Evolutionary conservation across 2,797 vertebrate species (phyloP).

Genomic region (Pempheris klunzingeri): DNA sequence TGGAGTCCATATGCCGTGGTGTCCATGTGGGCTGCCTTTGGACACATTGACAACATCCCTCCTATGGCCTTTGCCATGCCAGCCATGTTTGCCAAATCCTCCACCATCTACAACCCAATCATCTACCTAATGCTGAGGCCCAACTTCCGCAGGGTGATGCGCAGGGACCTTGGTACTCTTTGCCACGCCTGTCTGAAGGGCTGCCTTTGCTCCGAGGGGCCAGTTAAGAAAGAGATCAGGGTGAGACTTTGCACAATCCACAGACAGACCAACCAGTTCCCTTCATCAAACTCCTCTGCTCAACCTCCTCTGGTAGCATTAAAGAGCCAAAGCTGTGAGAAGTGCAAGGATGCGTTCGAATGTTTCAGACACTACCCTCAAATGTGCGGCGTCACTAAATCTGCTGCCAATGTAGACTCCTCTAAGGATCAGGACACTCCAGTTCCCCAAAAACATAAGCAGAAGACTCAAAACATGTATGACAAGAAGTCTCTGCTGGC

Average conservation of each 20-base stretch:
- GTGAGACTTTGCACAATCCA: slow-evolving; percentile 52
- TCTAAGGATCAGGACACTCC: slow-evolving; percentile 28
- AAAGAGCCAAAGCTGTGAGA: slow-evolving; percentile 54
- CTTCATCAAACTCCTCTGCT: slow-evolving; percentile 54
- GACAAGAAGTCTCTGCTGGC: slow-evolving; percentile 54
- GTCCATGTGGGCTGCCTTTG: slow-evolving; percentile 88
- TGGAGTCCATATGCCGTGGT: slow-evolving; percentile 88
- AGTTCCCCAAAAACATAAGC: slow-evolving; percentile 26
- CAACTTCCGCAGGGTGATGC: slow-evolving; percentile 77
- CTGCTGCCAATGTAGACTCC: slow-evolving; percentile 3
- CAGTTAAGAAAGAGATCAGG: slow-evolving; percentile 44
- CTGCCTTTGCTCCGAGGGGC: slow-evolving; percentile 57
- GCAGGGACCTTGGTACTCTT: slow-evolving; percentile 69
- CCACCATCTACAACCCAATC: slow-evolving; percentile 87
- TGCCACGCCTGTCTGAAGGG: slow-evolving; percentile 62
- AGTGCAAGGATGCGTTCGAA: slow-evolving; percentile 62
- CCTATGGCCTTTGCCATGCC: slow-evolving; percentile 86
- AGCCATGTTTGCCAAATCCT: slow-evolving; percentile 88
- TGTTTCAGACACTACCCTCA: slow-evolving; percentile 74
- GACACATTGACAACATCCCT: slow-evolving; percentile 82
- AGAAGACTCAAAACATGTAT: slow-evolving; percentile 10
- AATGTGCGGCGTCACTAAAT: slow-evolving; percentile 39
- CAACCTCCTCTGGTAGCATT: slow-evolving; percentile 30
- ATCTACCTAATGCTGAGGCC: slow-evolving; percentile 85
- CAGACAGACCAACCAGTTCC: slow-evolving; percentile 51